A percentile compares a stretch with the other conserved stretches of the same genome.
Conservation (phyloP, 1,140 invertebrate genomes). For the Trachelipus rathkii region DNA sequence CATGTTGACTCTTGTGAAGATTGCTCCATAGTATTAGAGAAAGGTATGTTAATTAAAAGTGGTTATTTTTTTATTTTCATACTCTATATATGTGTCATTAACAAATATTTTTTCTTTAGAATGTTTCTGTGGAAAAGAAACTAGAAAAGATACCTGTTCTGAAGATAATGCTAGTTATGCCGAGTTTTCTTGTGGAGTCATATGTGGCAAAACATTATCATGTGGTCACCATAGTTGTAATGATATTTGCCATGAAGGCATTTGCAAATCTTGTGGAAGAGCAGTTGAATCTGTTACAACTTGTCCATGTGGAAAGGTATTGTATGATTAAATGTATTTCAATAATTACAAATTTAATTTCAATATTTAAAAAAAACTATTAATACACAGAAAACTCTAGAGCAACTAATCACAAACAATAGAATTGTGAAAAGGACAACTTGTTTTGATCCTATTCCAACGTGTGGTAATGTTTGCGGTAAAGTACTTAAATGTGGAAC, state of each 20-base stretch:
- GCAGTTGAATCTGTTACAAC: slow-evolving; percentile 47
- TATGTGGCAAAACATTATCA: slow-evolving; percentile 48
- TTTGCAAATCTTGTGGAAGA: slow-evolving; percentile 50
- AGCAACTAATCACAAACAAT: slow-evolving; percentile 47
- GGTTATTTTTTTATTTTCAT: no score
- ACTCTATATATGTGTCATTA: neutral
- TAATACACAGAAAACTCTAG: slow-evolving; percentile 54
- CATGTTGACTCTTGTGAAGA: slow-evolving; percentile 62
- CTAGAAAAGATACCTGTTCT: slow-evolving; percentile 55
- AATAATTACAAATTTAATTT: no score
- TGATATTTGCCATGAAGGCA: slow-evolving; percentile 47
- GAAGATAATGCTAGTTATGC: slow-evolving; percentile 46
- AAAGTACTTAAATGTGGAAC: slow-evolving; percentile 78
- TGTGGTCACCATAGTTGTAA: slow-evolving; percentile 50
- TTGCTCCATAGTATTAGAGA: slow-evolving; percentile 58
- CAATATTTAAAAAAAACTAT: no score
- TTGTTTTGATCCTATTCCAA: slow-evolving; percentile 81
- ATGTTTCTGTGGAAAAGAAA: slow-evolving; percentile 61
- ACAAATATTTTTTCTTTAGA: slow-evolving; percentile 51
- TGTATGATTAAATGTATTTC: no score
- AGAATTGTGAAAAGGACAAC: slow-evolving; percentile 51
- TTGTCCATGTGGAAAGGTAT: slow-evolving; percentile 38
- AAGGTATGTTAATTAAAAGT: slow-evolving; percentile 49
- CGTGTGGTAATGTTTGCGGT: slow-evolving; percentile 73
- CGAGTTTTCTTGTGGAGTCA: slow-evolving; percentile 51